Base-by-base conservation (phyloP, 2,888 invertebrate species). In the Drosophila longiperda region DNA sequence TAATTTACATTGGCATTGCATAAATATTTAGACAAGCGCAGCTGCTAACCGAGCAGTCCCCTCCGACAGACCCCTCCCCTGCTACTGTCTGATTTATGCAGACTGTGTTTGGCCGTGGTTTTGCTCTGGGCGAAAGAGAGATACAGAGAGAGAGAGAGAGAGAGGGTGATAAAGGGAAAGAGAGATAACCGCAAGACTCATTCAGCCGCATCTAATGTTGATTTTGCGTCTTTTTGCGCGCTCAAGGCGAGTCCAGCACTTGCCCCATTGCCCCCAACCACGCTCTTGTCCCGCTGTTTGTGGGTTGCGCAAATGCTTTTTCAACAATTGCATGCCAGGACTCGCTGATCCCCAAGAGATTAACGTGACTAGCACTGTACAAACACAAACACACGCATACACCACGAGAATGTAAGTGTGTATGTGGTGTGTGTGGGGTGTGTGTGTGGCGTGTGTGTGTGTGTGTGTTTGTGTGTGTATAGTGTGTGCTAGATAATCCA, bases 401-500 rank as follows among this genome's bases (percentile, higher is more conserved):
- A 20, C 58, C 15, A 15, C n/a, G 40, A 9, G 34, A 17, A 17
- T 17, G 42, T 59, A 57, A 32, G 48, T 45, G 57, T 34, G 17
- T 59, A 38, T 36, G 40, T 64, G 32, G 45, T 48, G 66, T 62
- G 60, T 45, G 66, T 53, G 70, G 26, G 33, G 38, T 38, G 38
- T 55, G 60, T 34, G 48, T 45, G 57, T 34, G 17, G 40, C 52
- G 60, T 34, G 48, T 45, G 40, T 55, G 60, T 34, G 48, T 45
- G 57, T 34, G 17, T 59, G 38, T 36, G 40, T 66, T 26, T 58
- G 40, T 48, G 67, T 62, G 60, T 40, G 66, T 54, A 68, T 71
- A 45, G 81, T 81, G 75, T 80, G 75, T 85, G 85, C 77, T 82
- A 86, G 90, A 91, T 91, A 91, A 91, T 91, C 91, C 91, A 91